A percentile compares a stretch with the other conserved stretches of the same genome.
Evolutionary conservation across 1,140 invertebrate genomes (phyloP).

Genomic region (Eueides isabella): DNA sequence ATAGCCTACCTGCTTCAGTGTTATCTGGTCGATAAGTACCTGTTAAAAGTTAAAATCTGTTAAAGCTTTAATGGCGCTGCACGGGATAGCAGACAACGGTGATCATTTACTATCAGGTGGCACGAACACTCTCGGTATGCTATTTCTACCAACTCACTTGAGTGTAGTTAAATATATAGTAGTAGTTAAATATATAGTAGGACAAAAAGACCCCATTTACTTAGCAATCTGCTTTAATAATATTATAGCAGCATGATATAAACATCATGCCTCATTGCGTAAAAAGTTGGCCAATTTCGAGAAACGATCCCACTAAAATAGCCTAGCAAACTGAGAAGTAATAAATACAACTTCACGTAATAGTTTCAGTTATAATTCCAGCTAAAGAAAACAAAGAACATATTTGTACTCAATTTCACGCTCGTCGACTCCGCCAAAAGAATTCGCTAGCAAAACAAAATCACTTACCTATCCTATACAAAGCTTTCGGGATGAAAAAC

Average conservation of each 20-base stretch:
- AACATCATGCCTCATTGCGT: neutral
- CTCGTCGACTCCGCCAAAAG: constrained; percentile 57
- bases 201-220: too few species aligned
- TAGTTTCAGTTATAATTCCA: constrained; percentile 58
- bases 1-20: too few species aligned
- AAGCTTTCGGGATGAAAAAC: constrained; percentile 47
- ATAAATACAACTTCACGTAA: constrained; percentile 24
- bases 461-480: constrained; percentile 53
- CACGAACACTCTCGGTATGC: too few species aligned
- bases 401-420: constrained; percentile 73
- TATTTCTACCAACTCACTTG: too few species aligned
- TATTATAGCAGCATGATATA: neutral
- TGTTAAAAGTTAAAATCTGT: too few species aligned
- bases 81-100: too few species aligned
- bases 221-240: too few species aligned
- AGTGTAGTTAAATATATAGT: too few species aligned
- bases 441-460: constrained; percentile 60
- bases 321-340: neutral
- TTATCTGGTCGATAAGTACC: too few species aligned
- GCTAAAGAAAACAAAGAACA: constrained; percentile 48
- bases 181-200: too few species aligned
- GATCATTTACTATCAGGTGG: too few species aligned
- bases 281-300: neutral
- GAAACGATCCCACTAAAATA: neutral
- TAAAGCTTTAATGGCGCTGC: too few species aligned